Evolutionary conservation across 2,113 vertebrate species (phyloP), one percentile per base, ranked within the genome.

Genomic region (Phaethon lepturus): DNA sequence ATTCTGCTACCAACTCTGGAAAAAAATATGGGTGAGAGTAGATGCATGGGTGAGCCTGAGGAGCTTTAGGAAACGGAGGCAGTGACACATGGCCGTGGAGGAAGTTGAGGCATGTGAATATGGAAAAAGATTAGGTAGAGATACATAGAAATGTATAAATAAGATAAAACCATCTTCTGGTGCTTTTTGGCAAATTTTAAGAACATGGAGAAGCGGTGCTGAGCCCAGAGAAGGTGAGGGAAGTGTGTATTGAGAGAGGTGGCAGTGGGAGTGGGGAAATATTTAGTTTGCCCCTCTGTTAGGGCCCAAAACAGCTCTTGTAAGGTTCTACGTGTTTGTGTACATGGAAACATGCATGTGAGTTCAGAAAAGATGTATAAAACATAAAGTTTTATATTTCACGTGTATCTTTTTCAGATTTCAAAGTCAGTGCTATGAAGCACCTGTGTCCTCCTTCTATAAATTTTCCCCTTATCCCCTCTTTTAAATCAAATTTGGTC

Each of bases 211-310:
- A 72, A 38, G 19, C 7, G 16, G 12, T 25, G 11, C 3, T 71
- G 42, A 59, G 6, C 4, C 6, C 25, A 72, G 67, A 80, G 64
- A 66, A 86, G 22, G 7, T 62, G 55, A 10, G 16, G 19, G 22
- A 91, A 4, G 5, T 6, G 23, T 52, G 5, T 6, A 11, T 8
- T 89, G 42, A 84, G 24, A 58, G 13, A 66, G 7, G n/a, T 6
- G 11, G 4, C 17, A 85, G 9, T 17, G n/a, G 16, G 13, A 26
- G 3, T 2, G 4, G 2, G 2, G 9, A 5, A 40, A 19, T 78
- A 50, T 55, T 87, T 73, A 13, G 3, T n/a, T 77, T n/a, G 5
- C 6, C 81, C 66, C 38, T 38, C 8, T 38, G 38, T 38, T 38
- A 66, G 42, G n/a, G 6, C 7, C 24, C 20, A 53, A 22, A 81